These are phyloP conservation scores for Pentalonia nigronervosa DNA, from an alignment of 1,140 invertebrate species.

Conservation along the genomic window DNA sequence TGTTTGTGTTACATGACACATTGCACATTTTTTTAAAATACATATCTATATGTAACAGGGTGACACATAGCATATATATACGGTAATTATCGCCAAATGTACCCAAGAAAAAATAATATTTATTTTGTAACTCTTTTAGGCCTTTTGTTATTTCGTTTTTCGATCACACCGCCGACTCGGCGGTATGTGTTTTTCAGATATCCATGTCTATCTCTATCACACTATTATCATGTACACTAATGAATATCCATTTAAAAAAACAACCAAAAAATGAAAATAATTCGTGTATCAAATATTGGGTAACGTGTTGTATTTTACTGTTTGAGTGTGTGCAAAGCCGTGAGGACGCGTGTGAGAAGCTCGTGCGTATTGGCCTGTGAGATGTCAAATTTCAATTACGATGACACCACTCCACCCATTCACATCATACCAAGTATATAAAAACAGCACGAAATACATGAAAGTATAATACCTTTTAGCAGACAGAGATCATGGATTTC, in stretches of 20 bases:
- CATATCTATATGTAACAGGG: neutral
- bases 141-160: neutral
- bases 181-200: neutral
- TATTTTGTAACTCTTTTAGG: neutral
- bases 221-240: neutral
- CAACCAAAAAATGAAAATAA: neutral
- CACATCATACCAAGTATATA: neutral
- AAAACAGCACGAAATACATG: neutral
- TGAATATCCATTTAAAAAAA: neutral
- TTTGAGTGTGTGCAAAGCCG: neutral
- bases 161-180: no score
- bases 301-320: neutral
- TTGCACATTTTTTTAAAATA: neutral
- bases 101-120: neutral
- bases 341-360: neutral
- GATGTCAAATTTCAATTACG: neutral
- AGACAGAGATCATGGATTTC: neutral
- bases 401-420: neutral
- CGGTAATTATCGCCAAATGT: neutral
- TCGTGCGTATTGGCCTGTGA: neutral
- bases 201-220: neutral
- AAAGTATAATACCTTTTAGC: constrained; percentile 32
- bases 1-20: neutral
- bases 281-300: neutral
- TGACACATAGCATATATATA: neutral